phyloP scores from a whole-genome alignment of 1,140 invertebrate species.

The Thaumetopoea pityocampa region DNA sequence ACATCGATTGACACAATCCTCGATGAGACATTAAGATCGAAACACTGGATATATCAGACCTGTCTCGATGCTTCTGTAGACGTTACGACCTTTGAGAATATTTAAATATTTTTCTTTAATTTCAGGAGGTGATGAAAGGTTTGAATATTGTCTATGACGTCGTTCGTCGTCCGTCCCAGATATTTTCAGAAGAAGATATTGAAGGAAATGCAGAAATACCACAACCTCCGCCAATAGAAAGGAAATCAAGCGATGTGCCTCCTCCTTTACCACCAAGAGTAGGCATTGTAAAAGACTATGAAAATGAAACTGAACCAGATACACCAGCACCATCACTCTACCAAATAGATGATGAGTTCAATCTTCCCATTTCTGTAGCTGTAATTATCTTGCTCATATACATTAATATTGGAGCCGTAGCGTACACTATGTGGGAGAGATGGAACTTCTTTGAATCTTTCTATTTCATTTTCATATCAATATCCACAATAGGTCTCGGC shows the following conservation, averaged over 20 bases:
- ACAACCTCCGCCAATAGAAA: slow-evolving; percentile 38
- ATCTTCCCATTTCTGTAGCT: slow-evolving; percentile 91
- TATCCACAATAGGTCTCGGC: slow-evolving; percentile 95
- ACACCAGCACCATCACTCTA: slow-evolving; percentile 84
- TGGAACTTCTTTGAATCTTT: slow-evolving; percentile 94
- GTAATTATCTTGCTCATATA: slow-evolving; percentile 88
- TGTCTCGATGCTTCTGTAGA: too few species aligned
- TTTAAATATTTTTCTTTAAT: slow-evolving; percentile 32
- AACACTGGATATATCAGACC: too few species aligned
- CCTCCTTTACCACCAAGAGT: slow-evolving; percentile 62
- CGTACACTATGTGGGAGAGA: slow-evolving; percentile 87
- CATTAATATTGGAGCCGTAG: slow-evolving; percentile 87
- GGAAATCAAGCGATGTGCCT: slow-evolving; percentile 52
- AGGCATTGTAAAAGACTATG: slow-evolving; percentile 36
- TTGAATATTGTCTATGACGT: slow-evolving; percentile 87
- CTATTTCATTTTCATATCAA: slow-evolving; percentile 96
- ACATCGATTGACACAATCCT: too few species aligned
- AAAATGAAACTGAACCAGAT: slow-evolving; percentile 75
- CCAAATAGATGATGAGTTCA: slow-evolving; percentile 94
- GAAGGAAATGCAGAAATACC: slow-evolving; percentile 21
- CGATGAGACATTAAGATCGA: too few species aligned
- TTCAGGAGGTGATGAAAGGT: slow-evolving; percentile 87
- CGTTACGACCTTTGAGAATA: too few species aligned
- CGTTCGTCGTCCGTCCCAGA: slow-evolving; percentile 84
- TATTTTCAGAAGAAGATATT: slow-evolving; percentile 76